phyloP scores from a whole-genome alignment of 2,888 invertebrate species.

The Chaitophorus viminalis region DNA sequence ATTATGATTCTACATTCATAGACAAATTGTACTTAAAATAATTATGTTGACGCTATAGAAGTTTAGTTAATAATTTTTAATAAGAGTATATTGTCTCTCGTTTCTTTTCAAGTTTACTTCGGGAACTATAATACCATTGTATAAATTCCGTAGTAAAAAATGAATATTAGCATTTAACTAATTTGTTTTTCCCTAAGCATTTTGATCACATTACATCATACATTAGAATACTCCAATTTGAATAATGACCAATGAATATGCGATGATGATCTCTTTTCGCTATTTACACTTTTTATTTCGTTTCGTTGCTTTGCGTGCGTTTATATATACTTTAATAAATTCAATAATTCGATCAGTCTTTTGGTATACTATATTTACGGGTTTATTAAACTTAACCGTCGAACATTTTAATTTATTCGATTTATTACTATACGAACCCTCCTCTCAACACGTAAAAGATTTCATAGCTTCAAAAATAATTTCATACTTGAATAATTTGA shows the following conservation, averaged over 20 bases:
- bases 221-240: background rate
- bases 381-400: background rate
- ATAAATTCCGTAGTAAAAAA: background rate
- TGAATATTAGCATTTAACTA: background rate
- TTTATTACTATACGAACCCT: background rate
- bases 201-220: background rate
- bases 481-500: background rate
- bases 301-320: background rate
- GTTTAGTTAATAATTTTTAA: too few species aligned
- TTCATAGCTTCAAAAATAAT: background rate
- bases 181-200: background rate
- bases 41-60: too few species aligned
- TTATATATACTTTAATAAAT: background rate
- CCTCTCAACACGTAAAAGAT: background rate
- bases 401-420: background rate
- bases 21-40: too few species aligned
- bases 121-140: background rate
- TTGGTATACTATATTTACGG: background rate
- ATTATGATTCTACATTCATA: too few species aligned
- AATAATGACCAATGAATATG: slow-evolving; percentile 8
- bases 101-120: background rate
- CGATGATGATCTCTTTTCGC: background rate
- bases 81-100: background rate
- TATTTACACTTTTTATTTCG: background rate
- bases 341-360: background rate